Evolutionary conservation across 2,113 vertebrate genomes (phyloP).

Genomic region (Semnornis frantzii): DNA sequence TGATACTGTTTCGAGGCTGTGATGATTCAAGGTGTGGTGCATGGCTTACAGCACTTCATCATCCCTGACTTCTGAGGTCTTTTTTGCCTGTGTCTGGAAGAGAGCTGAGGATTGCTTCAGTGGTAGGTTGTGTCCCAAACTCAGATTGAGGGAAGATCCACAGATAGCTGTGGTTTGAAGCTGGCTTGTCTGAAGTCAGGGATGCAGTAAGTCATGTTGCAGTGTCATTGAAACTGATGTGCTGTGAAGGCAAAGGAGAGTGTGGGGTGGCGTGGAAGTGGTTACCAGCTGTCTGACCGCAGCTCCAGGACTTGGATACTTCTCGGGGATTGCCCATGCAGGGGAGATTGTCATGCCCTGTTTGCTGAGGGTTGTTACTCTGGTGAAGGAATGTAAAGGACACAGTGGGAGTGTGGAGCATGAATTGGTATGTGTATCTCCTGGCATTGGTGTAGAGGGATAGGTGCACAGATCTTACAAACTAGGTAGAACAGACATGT

Average conservation of each 20-base stretch:
- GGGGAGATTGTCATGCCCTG: not conserved
- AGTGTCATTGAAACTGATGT: not conserved
- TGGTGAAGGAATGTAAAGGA: not conserved
- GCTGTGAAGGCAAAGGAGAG: not conserved
- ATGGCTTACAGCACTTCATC: not conserved
- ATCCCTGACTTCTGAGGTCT: not conserved
- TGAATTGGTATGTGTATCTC: accelerated
- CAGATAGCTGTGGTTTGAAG: not conserved
- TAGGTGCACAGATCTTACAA: not conserved
- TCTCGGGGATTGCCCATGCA: not conserved
- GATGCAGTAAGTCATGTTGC: not conserved
- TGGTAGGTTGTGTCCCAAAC: not conserved
- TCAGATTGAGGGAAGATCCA: not conserved
- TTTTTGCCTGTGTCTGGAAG: not conserved
- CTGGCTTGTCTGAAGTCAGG: not conserved
- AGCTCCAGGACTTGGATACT: not conserved
- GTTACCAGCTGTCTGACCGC: not conserved
- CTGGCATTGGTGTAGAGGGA: not conserved
- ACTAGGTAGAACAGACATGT: not conserved
- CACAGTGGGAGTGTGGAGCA: not conserved
- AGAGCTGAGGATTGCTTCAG: not conserved
- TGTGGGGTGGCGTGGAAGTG: not conserved
- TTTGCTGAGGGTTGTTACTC: not conserved
- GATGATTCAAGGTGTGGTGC: not conserved
- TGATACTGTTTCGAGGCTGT: not conserved